Evolutionary conservation across 2,888 invertebrate genomes (phyloP).

Genomic region (Drosophila pseudotalamancana): DNA sequence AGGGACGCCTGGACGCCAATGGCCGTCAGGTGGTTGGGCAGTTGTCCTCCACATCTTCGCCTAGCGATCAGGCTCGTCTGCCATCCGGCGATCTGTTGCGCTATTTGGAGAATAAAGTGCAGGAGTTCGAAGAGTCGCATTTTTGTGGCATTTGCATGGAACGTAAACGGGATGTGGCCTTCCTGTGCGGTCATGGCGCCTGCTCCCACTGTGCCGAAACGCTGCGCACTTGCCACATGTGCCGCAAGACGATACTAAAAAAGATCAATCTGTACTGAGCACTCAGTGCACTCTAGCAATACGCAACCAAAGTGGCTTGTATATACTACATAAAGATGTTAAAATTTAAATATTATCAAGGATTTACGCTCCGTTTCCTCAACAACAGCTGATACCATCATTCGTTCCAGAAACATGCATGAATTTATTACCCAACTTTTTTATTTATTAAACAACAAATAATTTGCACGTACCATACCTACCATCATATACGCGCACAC

Average conservation of each 20-base stretch:
- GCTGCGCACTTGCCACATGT: slow-evolving; percentile 93
- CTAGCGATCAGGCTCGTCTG: slow-evolving; percentile 84
- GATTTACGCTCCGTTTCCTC: slow-evolving; percentile 18
- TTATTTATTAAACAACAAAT: slow-evolving; percentile 66
- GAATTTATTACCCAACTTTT: slow-evolving; percentile 25
- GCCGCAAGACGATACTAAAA: slow-evolving; percentile 84
- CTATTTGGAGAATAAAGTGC: slow-evolving; percentile 90
- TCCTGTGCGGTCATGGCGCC: slow-evolving; percentile 94
- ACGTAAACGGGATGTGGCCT: slow-evolving; percentile 91
- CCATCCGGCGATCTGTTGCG: slow-evolving; percentile 88
- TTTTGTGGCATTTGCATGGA: slow-evolving; percentile 96
- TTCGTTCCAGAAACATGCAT: slow-evolving; percentile 12
- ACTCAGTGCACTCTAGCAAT: slow-evolving; percentile 32
- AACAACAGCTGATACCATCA: slow-evolving; percentile 11
- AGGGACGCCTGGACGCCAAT: slow-evolving; percentile 85
- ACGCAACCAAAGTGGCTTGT: slow-evolving; percentile 77
- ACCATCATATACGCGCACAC: slow-evolving; percentile 7
- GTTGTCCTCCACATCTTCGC: slow-evolving; percentile 75
- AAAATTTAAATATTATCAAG: slow-evolving; percentile 16
- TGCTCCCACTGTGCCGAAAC: slow-evolving; percentile 93
- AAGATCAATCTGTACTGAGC: slow-evolving; percentile 84
- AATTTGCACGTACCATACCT: slow-evolving; percentile 32
- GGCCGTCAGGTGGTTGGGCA: slow-evolving; percentile 83
- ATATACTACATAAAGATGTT: slow-evolving; percentile 52
- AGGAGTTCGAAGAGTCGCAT: slow-evolving; percentile 94